Conservation (phyloP, 2,888 invertebrate species). For the Celastrina argiolus region DNA sequence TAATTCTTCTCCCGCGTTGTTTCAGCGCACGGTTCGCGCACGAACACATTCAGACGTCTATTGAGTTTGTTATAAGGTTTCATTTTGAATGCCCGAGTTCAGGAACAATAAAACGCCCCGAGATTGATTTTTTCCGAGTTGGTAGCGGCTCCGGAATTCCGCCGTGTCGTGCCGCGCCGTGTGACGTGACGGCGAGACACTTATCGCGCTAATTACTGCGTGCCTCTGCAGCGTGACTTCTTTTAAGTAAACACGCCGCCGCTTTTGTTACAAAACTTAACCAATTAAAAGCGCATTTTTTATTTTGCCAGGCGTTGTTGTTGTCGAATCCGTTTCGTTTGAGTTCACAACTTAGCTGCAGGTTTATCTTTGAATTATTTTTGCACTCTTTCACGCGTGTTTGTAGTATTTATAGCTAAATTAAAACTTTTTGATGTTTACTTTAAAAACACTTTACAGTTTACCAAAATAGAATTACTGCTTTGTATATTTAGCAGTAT, state of each 20-base stretch:
- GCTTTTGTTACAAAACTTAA: constrained; percentile 20
- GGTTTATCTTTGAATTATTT: background rate
- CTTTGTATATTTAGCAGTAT: no score
- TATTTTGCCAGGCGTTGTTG: background rate
- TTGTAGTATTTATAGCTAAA: background rate
- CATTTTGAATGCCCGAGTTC: constrained; percentile 2
- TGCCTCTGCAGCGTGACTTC: constrained; percentile 22
- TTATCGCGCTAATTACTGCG: constrained; percentile 25
- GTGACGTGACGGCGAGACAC: constrained; percentile 21
- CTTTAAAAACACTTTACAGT: no score
- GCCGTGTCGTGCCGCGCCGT: background rate
- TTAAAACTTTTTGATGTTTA: no score
- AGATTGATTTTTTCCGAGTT: background rate
- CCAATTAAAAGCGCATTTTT: constrained; percentile 21
- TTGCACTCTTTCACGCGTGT: background rate
- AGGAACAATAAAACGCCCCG: background rate
- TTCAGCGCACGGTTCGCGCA: constrained; percentile 21
- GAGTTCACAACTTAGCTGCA: background rate
- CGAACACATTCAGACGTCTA: constrained; percentile 23
- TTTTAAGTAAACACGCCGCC: constrained; percentile 10
- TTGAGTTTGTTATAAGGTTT: constrained; percentile 21
- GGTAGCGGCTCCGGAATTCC: background rate
- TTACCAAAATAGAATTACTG: no score
- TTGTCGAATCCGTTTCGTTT: constrained; percentile 23
- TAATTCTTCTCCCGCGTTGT: constrained; percentile 34